A percentile compares a stretch with the other conserved stretches of the same genome.
These are phyloP conservation scores for Caenorhabditis sp. DNA, from an alignment of 2,888 invertebrate species.

Conservation along the genomic window DNA sequence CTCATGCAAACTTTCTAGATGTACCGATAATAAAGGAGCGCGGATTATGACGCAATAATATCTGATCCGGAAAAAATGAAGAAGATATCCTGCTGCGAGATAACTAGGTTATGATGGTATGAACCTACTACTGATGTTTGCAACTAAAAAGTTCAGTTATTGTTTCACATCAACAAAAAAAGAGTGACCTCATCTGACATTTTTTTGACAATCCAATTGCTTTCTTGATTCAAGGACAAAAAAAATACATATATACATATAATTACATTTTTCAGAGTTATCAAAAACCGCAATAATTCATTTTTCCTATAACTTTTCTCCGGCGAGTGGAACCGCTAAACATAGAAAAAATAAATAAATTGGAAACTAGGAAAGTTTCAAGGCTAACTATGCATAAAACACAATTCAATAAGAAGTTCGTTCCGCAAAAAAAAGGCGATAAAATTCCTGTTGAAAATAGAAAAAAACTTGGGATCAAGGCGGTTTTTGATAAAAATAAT, in stretches of 20 bases:
- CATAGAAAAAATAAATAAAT: background rate
- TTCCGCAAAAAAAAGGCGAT: background rate
- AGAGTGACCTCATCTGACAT: background rate
- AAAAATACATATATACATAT: background rate
- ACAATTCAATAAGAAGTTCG: background rate
- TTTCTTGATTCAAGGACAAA: background rate
- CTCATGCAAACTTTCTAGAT: background rate
- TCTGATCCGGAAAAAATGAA: background rate
- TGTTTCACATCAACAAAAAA: background rate
- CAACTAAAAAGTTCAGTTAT: too few relatives aligned
- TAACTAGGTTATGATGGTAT: background rate
- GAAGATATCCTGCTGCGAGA: background rate
- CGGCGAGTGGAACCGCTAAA: too few relatives aligned
- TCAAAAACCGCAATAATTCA: background rate
- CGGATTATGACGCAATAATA: background rate
- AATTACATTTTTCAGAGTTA: background rate
- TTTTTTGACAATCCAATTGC: background rate
- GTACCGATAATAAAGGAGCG: background rate
- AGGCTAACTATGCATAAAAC: background rate
- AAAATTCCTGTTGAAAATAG: background rate
- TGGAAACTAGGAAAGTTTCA: background rate
- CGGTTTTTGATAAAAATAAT: background rate
- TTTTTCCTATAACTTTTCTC: background rate
- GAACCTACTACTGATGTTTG: too few relatives aligned
- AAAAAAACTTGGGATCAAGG: background rate